Evolutionary conservation across 1,140 invertebrate species (phyloP).

Genomic region (Venustaconcha ellipsiformis): DNA sequence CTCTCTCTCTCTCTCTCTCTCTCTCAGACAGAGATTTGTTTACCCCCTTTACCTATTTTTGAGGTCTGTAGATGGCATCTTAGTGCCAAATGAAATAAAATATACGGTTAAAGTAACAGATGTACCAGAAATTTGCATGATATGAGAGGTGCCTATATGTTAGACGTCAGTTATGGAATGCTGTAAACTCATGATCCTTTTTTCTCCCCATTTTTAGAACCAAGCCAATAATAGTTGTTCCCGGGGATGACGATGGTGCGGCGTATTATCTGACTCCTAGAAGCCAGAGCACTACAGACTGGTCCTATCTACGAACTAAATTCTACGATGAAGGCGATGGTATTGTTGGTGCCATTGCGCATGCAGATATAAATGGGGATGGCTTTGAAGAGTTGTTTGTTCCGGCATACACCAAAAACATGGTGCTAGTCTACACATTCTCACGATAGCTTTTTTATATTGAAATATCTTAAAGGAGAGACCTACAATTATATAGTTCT

Average conservation of each 20-base stretch:
- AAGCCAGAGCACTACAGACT: conserved; percentile 53
- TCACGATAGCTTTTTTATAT: neutral
- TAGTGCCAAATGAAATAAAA: too few species aligned
- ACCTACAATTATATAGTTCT: neutral
- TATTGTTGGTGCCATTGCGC: conserved; percentile 54
- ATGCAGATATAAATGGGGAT: conserved; percentile 64
- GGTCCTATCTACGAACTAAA: conserved; percentile 56
- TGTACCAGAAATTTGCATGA: too few species aligned
- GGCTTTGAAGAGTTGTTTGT: conserved; percentile 63
- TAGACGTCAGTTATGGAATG: too few species aligned
- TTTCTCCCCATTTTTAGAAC: neutral
- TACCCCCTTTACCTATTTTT: too few species aligned
- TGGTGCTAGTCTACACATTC: conserved; percentile 33
- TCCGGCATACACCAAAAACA: conserved; percentile 57
- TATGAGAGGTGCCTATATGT: too few species aligned
- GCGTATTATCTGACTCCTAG: conserved; percentile 60
- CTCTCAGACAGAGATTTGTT: too few species aligned
- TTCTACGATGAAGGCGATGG: conserved; percentile 22
- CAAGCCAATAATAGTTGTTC: conserved; percentile 58
- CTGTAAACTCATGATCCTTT: too few species aligned
- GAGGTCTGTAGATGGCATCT: too few species aligned
- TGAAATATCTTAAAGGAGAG: neutral
- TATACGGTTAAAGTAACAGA: too few species aligned
- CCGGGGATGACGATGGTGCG: conserved; percentile 67
- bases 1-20: too few species aligned